Evolutionary conservation across 2,888 invertebrate genomes (phyloP), one percentile per base, ranked within the genome.

Genomic region (Ectemnius continuus): DNA sequence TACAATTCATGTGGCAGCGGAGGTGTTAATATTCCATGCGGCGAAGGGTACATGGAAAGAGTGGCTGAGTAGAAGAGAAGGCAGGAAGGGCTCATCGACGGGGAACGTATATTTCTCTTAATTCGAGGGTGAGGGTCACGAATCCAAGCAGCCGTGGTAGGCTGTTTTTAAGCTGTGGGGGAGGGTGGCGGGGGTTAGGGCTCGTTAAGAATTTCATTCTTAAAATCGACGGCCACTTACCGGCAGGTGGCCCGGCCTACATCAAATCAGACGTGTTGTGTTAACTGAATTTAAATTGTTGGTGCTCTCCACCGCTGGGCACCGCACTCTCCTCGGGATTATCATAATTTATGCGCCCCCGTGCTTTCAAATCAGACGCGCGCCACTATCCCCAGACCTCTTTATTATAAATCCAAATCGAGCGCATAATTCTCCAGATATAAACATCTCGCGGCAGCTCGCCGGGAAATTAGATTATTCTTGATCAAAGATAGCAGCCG

Each of bases 231-330:
- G 84, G 82, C 86, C 85, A 87, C 84, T 88, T 87, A 86, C 75
- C 80, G 86, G 87, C 88, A 88, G 87, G 87, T 87, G 85, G 87
- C 84, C 86, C 75, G 36, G 72, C 79, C 80, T 84, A 87, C 88
- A 84, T 88, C 89, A 85, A 88, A 88, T 89, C 88, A 84, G 82
- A 88, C 86, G 88, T 85, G 87, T 87, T 86, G 85, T 88, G 88
- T 87, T 89, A 89, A 89, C 89, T 88, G 89, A 89, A 90, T 89
- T 90, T 88, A 88, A 89, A 89, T 89, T 84, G 88, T 84, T 74
- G 76, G 61, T 69, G 79, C 76, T 45, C 4, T 67, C 71, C 74
- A 76, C 83, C 76, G 80, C 75, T 76, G 79, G 79, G 71, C 71
- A 26, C 75, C 72, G 80, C 76, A 75, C 79, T 36, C 36, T 36